Base-by-base conservation (phyloP, 1,140 invertebrate genomes). In the Zaprionus tsacasi region DNA sequence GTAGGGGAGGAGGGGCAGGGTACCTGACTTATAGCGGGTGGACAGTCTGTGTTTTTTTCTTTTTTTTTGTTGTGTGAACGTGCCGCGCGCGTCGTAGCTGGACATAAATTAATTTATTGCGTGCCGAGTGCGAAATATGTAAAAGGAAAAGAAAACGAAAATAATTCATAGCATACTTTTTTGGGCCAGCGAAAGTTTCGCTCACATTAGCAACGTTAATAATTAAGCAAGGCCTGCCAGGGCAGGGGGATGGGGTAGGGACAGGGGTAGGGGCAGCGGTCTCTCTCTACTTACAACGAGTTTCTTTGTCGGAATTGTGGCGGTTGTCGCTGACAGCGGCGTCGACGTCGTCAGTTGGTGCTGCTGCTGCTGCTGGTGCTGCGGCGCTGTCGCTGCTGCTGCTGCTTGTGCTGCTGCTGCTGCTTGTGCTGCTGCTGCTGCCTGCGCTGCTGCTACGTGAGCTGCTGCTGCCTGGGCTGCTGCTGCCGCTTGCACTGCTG, bases 281-380 rank as follows among this genome's bases (percentile, higher is more conserved):
- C 3, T 40, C 38, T 40, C 38, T 40, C 40, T 69, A 92, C 91
- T 92, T 92, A 92, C 91, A 79, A 92, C 91, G 72, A 92, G 90
- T 78, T 92, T 92, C 79, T 92, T 92, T 78, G 91, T 92, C 90
- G 91, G 91, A 90, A 92, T 91, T 86, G 91, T 91, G 91, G 87
- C 88, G 81, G 91, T 86, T 81, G 69, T 67, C 85, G 85, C 78
- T 72, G 86, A 86, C 86, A 89, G 81, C 79, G 86, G 81, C 80
- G 83, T 88, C 66, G 87, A 79, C 78, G 79, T 80, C 78, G 81
- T 60, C 15, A 25, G 45, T 12, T 17, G 15, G 1, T 21, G 45
- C 38, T 78, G 65, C 75, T 63, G 82, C n/a, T n/a, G n/a, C n/a
- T n/a, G n/a, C 77, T 58, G 79, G n/a, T n/a, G 45, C 38, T 78